Base-by-base conservation (phyloP, 2,888 invertebrate species). In the Caenorhabditis wallacei region DNA sequence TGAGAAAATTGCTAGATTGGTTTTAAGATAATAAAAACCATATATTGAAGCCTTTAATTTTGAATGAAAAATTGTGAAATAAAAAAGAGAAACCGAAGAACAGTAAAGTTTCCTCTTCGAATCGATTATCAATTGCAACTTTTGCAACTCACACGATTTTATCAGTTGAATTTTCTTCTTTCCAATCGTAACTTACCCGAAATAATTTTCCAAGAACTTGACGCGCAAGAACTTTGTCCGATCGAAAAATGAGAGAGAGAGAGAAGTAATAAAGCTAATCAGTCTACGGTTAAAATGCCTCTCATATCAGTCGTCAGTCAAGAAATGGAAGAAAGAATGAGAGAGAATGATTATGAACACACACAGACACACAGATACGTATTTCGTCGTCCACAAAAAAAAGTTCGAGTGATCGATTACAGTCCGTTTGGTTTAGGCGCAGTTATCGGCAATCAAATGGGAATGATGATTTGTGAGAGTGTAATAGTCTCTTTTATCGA, bases 361-460 rank as follows among this genome's bases (percentile, higher is more conserved):
- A 30, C 30, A 30, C 30, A 8, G 30, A 8, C 30, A 8, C 30
- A 30, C 30, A 53, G 53, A 37, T 53, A 66, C 66, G 22, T 26
- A 37, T 61, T 48, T 59, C 46, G 57, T 70, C 51, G 48, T 66
- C 66, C 66, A 66, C 66, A 66, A 53, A 59, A 70, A 57, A 72
- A 56, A 54, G 51, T 63, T 72, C 59, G 61, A 53, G 30, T 61
- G 59, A 51, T 54, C 63, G 63, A 72, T 69, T 51, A 66, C 63
- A 46, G 63, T 51, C 51, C 46, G 64, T 48, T 26, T 11, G 13
- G 40, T 40, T 18, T 11, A 61, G 18, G 37, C n/a, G n/a, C 61
- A 61, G n/a, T 43, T 46, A 26, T 26, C 2, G 61, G 46, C 43
- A 63, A 63, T 35, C 26, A 64, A 64, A 51, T 18, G 30, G n/a